Evolutionary conservation across 2,797 vertebrate species (phyloP).

Genomic region (Manis crassicaudata): DNA sequence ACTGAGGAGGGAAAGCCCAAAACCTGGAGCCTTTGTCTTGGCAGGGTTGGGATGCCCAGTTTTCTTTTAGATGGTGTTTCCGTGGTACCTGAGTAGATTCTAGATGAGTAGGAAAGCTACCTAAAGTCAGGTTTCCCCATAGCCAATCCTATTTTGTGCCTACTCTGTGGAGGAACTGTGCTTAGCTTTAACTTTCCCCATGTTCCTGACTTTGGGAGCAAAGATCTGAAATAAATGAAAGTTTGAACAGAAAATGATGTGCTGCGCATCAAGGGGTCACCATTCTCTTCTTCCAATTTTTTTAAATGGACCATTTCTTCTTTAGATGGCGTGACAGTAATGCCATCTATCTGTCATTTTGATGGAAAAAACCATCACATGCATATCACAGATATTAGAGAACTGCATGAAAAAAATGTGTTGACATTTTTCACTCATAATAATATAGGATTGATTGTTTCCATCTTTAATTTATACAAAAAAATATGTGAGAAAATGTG

Average conservation of each 20-base stretch:
- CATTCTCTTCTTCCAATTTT: slow-evolving; percentile 57
- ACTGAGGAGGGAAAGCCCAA: not conserved
- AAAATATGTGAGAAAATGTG: slow-evolving; percentile 44
- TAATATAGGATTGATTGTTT: slow-evolving; percentile 54
- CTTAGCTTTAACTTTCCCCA: not conserved
- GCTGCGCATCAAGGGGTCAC: not conserved
- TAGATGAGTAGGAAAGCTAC: not conserved
- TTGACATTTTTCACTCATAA: slow-evolving; percentile 72
- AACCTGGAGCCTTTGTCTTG: not conserved
- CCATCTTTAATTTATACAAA: slow-evolving; percentile 64
- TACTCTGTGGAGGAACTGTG: too few relatives aligned
- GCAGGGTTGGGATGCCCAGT: accelerated
- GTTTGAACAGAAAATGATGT: slow-evolving; percentile 41
- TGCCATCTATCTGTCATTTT: slow-evolving; percentile 59
- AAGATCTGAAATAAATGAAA: slow-evolving; percentile 33
- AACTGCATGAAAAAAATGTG: slow-evolving; percentile 42
- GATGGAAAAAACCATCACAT: slow-evolving; percentile 51
- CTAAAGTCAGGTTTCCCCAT: not conserved
- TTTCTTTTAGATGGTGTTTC: not conserved
- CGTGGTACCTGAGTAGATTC: not conserved
- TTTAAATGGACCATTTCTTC: slow-evolving; percentile 41
- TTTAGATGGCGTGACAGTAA: slow-evolving; percentile 34
- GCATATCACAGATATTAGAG: slow-evolving; percentile 52
- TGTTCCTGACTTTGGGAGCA: not conserved
- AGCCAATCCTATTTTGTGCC: not conserved